A percentile compares a stretch with the other conserved stretches of the same genome.
phyloP scores from a whole-genome alignment of 2,113 vertebrate genomes.

The Cettia cetti region DNA sequence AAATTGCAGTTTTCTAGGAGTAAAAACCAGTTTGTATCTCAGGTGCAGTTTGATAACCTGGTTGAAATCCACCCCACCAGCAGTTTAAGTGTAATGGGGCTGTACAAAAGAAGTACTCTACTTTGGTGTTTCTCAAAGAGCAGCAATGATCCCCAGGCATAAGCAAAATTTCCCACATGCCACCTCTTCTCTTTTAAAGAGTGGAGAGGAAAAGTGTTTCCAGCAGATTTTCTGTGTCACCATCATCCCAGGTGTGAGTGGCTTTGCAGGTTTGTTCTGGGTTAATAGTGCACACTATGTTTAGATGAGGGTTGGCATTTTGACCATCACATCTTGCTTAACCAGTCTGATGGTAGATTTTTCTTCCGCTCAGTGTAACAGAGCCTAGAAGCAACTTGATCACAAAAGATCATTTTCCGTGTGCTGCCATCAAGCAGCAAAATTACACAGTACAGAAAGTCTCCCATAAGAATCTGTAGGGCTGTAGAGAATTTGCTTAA shows the following conservation, averaged over 20 bases:
- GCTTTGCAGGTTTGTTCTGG: background rate
- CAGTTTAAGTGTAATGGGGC: fast-evolving
- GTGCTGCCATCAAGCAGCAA: background rate
- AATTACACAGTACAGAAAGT: background rate
- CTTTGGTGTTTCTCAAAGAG: background rate
- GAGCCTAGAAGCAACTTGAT: background rate
- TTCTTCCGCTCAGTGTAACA: fast-evolving
- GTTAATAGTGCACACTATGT: background rate
- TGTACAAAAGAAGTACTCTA: background rate
- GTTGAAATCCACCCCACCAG: background rate
- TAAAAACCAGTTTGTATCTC: background rate
- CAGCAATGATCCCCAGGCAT: background rate
- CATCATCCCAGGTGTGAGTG: background rate
- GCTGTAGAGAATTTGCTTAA: background rate
- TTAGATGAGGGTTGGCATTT: background rate
- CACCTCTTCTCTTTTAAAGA: background rate
- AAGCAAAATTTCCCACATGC: background rate
- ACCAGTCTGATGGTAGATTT: fast-evolving
- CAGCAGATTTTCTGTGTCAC: background rate
- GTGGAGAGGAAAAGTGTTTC: background rate
- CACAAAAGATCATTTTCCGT: background rate
- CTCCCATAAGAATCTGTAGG: background rate
- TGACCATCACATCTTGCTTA: background rate
- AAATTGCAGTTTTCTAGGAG: background rate
- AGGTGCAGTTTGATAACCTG: background rate